These are phyloP conservation scores for Ctenomys sociabilis DNA, from an alignment of 2,113 vertebrate species.

Conservation along the genomic window DNA sequence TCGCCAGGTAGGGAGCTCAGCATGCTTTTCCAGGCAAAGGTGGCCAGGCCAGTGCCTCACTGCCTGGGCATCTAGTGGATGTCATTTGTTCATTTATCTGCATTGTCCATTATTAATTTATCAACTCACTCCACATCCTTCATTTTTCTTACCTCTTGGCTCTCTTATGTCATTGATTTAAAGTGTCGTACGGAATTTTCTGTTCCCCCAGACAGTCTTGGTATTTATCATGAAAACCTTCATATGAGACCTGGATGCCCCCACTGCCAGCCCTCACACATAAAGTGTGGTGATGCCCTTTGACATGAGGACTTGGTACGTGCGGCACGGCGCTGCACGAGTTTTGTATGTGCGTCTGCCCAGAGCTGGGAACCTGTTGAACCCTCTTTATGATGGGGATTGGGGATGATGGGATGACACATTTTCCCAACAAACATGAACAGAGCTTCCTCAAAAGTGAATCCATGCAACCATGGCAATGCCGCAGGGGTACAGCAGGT, in stretches of 20 bases:
- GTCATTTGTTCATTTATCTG: not conserved
- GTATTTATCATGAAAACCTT: not conserved
- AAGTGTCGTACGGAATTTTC: not conserved
- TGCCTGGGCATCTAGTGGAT: not conserved
- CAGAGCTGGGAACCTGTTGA: not conserved
- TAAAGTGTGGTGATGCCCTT: not conserved
- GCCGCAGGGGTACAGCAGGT: not conserved
- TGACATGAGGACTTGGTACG: rapidly evolving
- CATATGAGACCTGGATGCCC: not conserved
- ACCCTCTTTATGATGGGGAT: not conserved
- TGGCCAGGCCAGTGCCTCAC: not conserved
- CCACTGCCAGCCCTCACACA: not conserved
- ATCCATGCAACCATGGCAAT: not conserved
- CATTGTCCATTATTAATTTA: not conserved
- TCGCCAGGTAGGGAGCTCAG: not conserved
- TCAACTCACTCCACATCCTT: not conserved
- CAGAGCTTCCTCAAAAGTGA: not conserved
- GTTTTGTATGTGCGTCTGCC: not conserved
- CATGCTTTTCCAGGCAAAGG: not conserved
- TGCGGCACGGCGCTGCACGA: not conserved
- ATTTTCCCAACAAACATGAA: not conserved
- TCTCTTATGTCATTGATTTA: not conserved
- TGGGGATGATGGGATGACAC: not conserved
- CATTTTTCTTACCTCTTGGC: not conserved
- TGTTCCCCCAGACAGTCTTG: not conserved